Conservation (phyloP, 2,888 invertebrate genomes). For the Dendrolimus houi region DNA sequence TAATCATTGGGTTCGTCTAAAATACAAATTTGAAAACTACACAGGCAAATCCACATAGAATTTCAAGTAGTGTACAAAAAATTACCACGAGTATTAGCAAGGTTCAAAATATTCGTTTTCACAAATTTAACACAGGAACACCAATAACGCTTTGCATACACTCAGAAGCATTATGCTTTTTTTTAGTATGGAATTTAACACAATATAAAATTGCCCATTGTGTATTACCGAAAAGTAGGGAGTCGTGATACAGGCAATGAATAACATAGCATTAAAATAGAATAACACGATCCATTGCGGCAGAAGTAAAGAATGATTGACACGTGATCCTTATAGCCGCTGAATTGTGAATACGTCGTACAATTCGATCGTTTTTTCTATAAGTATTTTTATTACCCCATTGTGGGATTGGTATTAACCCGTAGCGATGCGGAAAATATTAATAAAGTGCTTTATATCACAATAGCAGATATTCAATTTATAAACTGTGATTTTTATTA, state of each 20-base stretch:
- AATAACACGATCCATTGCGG: slow-evolving; percentile 63
- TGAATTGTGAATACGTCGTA: slow-evolving; percentile 48
- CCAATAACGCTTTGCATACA: slow-evolving; percentile 7
- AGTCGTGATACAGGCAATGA: slow-evolving; percentile 62
- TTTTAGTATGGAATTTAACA: slow-evolving; percentile 39
- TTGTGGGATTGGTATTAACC: slow-evolving; percentile 54
- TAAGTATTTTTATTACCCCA: slow-evolving; percentile 56
- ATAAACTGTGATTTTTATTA: background rate
- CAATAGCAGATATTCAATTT: slow-evolving; percentile 28
- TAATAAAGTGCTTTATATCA: slow-evolving; percentile 56
- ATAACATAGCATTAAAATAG: slow-evolving; percentile 62
- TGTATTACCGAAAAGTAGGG: slow-evolving; percentile 41
- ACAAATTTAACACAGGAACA: background rate
- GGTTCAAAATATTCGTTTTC: background rate
- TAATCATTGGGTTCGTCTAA: no score
- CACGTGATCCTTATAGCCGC: slow-evolving; percentile 57
- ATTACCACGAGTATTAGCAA: background rate
- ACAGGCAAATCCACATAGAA: no score
- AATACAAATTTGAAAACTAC: no score
- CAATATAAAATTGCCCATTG: slow-evolving; percentile 42
- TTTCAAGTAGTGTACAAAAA: no score
- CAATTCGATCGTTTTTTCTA: slow-evolving; percentile 39
- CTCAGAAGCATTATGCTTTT: slow-evolving; percentile 26
- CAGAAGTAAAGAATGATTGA: slow-evolving; percentile 63
- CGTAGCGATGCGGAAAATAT: slow-evolving; percentile 59